phyloP scores from a whole-genome alignment of 2,113 vertebrate genomes.

The Nasalis larvatus region DNA sequence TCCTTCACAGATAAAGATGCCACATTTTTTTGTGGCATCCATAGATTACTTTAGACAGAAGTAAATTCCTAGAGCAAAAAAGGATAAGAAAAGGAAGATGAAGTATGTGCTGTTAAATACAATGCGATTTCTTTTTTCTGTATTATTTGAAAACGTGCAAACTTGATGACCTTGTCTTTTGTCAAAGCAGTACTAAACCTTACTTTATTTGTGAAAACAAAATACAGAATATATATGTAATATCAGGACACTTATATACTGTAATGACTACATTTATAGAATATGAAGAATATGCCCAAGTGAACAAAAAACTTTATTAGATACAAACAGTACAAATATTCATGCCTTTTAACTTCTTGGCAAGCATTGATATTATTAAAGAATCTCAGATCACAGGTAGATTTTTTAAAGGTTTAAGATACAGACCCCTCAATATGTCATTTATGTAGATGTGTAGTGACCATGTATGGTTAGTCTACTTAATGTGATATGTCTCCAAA shows the following conservation, averaged over 20 bases:
- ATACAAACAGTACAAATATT: not conserved
- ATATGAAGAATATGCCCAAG: not conserved
- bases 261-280: not conserved
- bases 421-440: not conserved
- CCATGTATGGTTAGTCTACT: not conserved
- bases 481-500: not conserved
- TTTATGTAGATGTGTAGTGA: not conserved
- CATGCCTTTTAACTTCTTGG: not conserved
- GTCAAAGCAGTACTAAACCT: not conserved
- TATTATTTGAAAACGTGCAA: not conserved
- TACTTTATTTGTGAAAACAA: not conserved
- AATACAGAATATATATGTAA: not conserved
- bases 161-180: not conserved
- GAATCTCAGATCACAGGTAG: not conserved
- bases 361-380: not conserved
- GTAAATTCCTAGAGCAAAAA: conserved; percentile 47
- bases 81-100: conserved; percentile 34
- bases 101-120: not conserved
- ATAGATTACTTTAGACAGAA: conserved; percentile 54
- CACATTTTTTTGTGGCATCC: conserved; percentile 28
- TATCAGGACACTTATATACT: not conserved
- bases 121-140: not conserved
- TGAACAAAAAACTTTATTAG: not conserved
- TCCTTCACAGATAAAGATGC: conserved; percentile 46
- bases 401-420: not conserved